Conservation (phyloP, 2,797 vertebrate genomes). For the Lutjanus campechanus region DNA sequence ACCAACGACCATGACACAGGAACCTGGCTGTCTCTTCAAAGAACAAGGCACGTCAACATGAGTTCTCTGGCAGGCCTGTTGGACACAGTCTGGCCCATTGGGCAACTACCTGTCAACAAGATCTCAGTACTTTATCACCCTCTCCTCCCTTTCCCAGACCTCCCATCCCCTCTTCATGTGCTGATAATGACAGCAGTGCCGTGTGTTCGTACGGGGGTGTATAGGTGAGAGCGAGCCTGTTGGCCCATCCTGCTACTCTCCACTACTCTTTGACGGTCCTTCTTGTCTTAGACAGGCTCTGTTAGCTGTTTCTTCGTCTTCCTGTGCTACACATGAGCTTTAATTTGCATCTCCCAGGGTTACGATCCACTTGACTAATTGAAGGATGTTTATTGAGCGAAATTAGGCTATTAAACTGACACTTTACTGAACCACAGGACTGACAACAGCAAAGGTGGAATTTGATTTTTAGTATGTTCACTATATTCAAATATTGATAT, state of each 20-base stretch:
- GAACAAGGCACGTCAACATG: slow-evolving; percentile 68
- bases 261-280: slow-evolving; percentile 19
- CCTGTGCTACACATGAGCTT: slow-evolving; percentile 22
- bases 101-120: slow-evolving; percentile 77
- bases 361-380: slow-evolving; percentile 26
- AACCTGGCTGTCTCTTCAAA: slow-evolving; percentile 77
- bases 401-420: slow-evolving; percentile 24
- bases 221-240: slow-evolving; percentile 42
- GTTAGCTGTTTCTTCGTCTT: slow-evolving; percentile 46
- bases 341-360: slow-evolving; percentile 13
- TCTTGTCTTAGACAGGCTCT: slow-evolving; percentile 21
- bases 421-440: not conserved
- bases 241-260: slow-evolving; percentile 45
- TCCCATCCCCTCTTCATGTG: slow-evolving; percentile 56
- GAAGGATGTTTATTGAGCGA: slow-evolving; percentile 51
- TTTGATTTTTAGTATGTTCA: not conserved
- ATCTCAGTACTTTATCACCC: slow-evolving; percentile 60
- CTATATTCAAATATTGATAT: not conserved
- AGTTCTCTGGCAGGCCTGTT: slow-evolving; percentile 54
- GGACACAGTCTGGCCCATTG: slow-evolving; percentile 49
- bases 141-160: slow-evolving; percentile 52
- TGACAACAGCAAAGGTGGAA: not conserved
- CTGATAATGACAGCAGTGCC: slow-evolving; percentile 49
- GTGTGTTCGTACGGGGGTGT: slow-evolving; percentile 17
- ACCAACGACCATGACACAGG: slow-evolving; percentile 17